Base-by-base conservation (phyloP, 2,888 invertebrate genomes). In the Volucella inflata region DNA sequence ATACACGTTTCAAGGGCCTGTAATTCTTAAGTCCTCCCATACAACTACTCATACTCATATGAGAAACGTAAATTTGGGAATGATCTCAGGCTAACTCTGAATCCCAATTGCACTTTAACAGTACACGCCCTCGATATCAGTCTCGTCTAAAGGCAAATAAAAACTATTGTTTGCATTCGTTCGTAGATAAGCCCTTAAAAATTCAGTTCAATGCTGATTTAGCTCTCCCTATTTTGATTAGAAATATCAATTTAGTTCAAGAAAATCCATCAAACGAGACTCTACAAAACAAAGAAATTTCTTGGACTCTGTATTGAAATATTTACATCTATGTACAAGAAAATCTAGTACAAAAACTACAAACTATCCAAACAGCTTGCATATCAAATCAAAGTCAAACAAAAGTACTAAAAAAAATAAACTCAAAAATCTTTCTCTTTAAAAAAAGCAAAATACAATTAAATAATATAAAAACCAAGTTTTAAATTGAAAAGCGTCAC, bases 181-280 rank as follows among this genome's bases (percentile, higher is more conserved):
- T 21, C 17, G 8, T 30, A 51, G 70, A 78, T 78, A 70, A 71
- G 78, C 46, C 12, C 46, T 57, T 65, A 16, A 30, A 30, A 70
- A 84, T 79, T 79, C 79, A 84, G 79, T 79, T 79, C 83, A 83
- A 74, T 83, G 74, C 79, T 79, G 82, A 67, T 62, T 59, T 51
- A 57, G 67, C 44, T 67, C 59, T 36, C 59, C 30, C 6, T 6
- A 59, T 40, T 60, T 60, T 30, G 70, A 62, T 70, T 62, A 57
- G 40, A 71, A 42, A 38, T 38, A 30, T 30, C 30, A 30, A 30
- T 30, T 30, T 30, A 30, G 30, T 30, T 30, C 30, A 30, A 30
- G 30, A 30, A 30, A 30, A 30, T 4, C 30, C 11, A 46, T 46
- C 44, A 46, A 46, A 57, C 17, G 12, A 44, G 30, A 17, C 44